Base-by-base conservation (phyloP, 2,888 invertebrate species). In the Drosophila mimica region DNA sequence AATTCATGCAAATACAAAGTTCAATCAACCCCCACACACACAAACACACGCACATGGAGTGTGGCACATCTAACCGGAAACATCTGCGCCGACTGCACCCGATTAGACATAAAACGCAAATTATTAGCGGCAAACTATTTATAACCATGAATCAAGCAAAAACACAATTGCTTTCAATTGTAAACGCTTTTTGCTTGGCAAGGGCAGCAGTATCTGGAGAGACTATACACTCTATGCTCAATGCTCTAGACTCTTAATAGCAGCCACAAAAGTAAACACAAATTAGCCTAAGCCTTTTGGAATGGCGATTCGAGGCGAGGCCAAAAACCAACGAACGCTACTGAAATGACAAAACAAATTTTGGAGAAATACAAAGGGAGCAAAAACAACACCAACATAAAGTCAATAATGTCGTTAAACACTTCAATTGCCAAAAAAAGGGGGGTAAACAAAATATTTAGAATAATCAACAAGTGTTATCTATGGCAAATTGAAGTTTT, bases 21-120 rank as follows among this genome's bases (percentile, higher is more conserved):
- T 84, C 86, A 86, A 67, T 84, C 79, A 86, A 84, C 83, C 75
- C 73, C 64, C 65, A 57, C 73, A 52, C 40, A 36, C 13, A 36
- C 9, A 36, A 9, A 30, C 15, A 34, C 2, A 34, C 4, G 28
- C 1, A 13, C 3, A 54, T 20, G 36, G 54, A 30, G 28, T 49
- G 63, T 49, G 63, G 59, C 51, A 49, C 58, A 66, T 52, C 70
- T 78, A 86, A 86, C 88, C 88, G 88, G 85, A 86, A 86, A 85
- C 85, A 86, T 85, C 77, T 86, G 85, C 81, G 71, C 48, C 69
- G 61, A 67, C 68, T 84, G 81, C 74, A 59, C 63, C 67, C 74
- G 88, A 88, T 86, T 88, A 86, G 85, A 77, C 76, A 69, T 72
- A 71, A 76, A 82, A 82, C 68, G 85, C 85, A 73, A 88, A 85